Percentiles rank a stretch among this genome's conserved stretches.
Evolutionary conservation across 2,113 vertebrate species (phyloP).

Genomic region (Sceloporus tristichus): DNA sequence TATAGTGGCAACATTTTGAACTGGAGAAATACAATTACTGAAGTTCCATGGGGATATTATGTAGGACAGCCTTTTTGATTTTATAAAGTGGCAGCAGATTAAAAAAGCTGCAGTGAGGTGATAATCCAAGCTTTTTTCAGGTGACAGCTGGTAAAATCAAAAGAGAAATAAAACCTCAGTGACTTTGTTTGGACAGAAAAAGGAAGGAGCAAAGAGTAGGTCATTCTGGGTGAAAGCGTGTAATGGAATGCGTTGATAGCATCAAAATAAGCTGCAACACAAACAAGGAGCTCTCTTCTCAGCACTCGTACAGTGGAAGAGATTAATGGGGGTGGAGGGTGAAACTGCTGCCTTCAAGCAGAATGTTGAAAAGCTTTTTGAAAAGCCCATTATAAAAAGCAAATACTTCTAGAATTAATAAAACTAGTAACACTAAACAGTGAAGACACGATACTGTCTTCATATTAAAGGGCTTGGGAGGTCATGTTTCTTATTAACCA

Average conservation of each 20-base stretch:
- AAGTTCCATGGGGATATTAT: background rate
- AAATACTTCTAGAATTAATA: conserved; percentile 32
- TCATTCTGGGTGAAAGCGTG: conserved; percentile 16
- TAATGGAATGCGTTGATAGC: conserved; percentile 43
- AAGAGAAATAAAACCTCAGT: conserved; percentile 10
- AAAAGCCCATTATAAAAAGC: conserved; percentile 39
- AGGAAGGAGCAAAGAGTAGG: conserved; percentile 26
- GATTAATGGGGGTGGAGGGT: conserved; percentile 18
- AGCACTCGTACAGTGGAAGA: conserved; percentile 5
- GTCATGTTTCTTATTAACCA: background rate
- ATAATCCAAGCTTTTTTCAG: conserved; percentile 32
- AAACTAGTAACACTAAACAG: background rate
- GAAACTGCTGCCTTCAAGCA: conserved; percentile 34
- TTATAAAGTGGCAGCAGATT: background rate
- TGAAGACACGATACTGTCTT: background rate
- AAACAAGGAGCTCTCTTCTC: conserved; percentile 28
- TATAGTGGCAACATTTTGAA: background rate
- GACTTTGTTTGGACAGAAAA: conserved; percentile 20
- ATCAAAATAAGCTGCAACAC: conserved; percentile 36
- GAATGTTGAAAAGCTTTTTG: conserved; percentile 28
- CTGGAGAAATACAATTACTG: background rate
- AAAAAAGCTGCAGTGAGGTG: conserved; percentile 4
- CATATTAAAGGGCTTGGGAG: conserved; percentile 22
- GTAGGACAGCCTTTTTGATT: background rate
- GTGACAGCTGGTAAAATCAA: conserved; percentile 35